phyloP scores from a whole-genome alignment of 2,888 invertebrate genomes.

The Synanthedon tipuliformis region DNA sequence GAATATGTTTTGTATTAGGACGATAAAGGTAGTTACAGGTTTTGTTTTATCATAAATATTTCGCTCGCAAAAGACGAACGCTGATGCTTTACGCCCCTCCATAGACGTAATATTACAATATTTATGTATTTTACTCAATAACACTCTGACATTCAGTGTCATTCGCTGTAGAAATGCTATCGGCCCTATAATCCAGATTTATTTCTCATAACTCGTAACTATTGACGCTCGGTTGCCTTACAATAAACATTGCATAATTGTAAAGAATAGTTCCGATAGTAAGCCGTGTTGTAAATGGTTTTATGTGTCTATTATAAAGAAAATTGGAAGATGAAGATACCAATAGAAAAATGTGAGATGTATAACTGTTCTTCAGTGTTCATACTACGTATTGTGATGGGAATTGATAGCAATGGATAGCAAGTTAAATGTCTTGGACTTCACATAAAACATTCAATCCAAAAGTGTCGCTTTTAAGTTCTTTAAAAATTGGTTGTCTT shows the following conservation, averaged over 20 bases:
- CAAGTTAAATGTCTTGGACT: no score
- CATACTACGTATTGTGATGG: neutral
- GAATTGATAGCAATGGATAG: neutral
- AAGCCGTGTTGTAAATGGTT: conserved; percentile 11
- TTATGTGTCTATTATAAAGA: conserved; percentile 29
- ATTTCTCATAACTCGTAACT: conserved; percentile 22
- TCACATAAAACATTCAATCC: no score
- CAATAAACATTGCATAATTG: conserved; percentile 28
- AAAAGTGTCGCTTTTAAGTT: no score
- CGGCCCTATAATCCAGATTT: conserved; percentile 24
- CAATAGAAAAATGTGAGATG: neutral
- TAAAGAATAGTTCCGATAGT: conserved; percentile 20
- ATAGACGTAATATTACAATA: conserved; percentile 8
- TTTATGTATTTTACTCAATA: conserved; percentile 18
- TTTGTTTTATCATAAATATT: neutral
- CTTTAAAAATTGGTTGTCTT: no score
- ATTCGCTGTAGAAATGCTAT: conserved; percentile 24
- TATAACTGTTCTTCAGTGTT: neutral
- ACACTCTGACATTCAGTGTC: conserved; percentile 20
- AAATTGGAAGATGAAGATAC: conserved; percentile 45
- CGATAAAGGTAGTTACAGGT: neutral
- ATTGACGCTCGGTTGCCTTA: conserved; percentile 3
- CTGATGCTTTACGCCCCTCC: neutral
- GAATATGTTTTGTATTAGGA: neutral
- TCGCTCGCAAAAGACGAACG: neutral